These are phyloP conservation scores for Halcyon smyrnensis DNA, from an alignment of 2,797 vertebrate genomes.

Conservation along the genomic window DNA sequence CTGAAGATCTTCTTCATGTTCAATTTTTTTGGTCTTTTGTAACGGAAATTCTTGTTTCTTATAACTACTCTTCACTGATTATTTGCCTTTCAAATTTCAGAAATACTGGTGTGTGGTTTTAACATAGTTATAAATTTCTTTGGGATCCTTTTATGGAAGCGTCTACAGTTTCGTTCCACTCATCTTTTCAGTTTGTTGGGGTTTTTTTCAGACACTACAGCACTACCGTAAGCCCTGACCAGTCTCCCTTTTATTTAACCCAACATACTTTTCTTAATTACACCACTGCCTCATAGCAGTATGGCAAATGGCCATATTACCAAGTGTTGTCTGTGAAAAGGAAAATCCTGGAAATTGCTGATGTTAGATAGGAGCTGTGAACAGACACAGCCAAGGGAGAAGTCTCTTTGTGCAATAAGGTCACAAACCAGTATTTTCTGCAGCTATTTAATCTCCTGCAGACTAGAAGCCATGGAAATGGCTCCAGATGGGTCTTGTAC, in stretches of 20 bases:
- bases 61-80: background rate
- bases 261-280: background rate
- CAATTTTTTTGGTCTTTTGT: background rate
- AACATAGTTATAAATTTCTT: background rate
- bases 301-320: background rate
- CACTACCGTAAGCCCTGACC: background rate
- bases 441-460: background rate
- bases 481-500: background rate
- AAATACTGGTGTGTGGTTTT: background rate
- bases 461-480: background rate
- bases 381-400: background rate
- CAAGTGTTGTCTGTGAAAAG: background rate
- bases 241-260: background rate
- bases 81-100: background rate
- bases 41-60: background rate
- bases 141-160: background rate
- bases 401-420: background rate
- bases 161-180: background rate
- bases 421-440: background rate
- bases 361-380: background rate
- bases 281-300: background rate
- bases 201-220: background rate
- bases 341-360: background rate
- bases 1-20: no score
- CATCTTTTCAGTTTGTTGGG: background rate